These are phyloP conservation scores for Pachycephala philippinensis DNA, from an alignment of 2,113 vertebrate species.

Conservation along the genomic window DNA sequence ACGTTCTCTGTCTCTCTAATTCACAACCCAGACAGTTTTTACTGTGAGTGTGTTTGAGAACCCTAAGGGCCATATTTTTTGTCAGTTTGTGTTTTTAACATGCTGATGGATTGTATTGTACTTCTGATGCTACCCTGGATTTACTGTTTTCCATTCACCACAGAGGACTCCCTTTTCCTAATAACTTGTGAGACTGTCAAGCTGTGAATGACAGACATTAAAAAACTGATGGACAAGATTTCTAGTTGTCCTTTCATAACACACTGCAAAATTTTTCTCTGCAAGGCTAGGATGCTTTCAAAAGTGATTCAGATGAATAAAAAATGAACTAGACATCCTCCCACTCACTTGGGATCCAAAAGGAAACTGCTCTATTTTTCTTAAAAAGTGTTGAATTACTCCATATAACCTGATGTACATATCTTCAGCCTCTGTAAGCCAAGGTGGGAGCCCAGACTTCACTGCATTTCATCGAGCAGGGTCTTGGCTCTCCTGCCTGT, in stretches of 20 bases:
- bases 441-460: background rate
- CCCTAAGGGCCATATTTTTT: conserved; percentile 15
- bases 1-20: background rate
- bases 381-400: background rate
- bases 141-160: background rate
- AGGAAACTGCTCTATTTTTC: conserved; percentile 17
- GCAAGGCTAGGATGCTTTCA: background rate
- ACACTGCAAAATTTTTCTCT: background rate
- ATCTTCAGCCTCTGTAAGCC: background rate
- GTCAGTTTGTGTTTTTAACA: conserved; percentile 28
- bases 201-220: background rate
- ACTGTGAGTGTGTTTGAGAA: background rate
- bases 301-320: conserved; percentile 22
- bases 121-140: background rate
- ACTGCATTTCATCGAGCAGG: background rate
- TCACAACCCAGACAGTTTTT: conserved; percentile 28
- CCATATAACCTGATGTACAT: background rate
- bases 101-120: background rate
- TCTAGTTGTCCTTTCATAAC: conserved; percentile 1
- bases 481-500: background rate
- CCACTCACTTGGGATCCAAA: background rate
- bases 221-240: background rate
- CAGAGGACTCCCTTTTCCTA: background rate
- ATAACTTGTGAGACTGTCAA: background rate
- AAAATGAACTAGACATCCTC: conserved; percentile 29